Evolutionary conservation across 2,797 vertebrate genomes (phyloP).

Genomic region (Enteromius viviparus): DNA sequence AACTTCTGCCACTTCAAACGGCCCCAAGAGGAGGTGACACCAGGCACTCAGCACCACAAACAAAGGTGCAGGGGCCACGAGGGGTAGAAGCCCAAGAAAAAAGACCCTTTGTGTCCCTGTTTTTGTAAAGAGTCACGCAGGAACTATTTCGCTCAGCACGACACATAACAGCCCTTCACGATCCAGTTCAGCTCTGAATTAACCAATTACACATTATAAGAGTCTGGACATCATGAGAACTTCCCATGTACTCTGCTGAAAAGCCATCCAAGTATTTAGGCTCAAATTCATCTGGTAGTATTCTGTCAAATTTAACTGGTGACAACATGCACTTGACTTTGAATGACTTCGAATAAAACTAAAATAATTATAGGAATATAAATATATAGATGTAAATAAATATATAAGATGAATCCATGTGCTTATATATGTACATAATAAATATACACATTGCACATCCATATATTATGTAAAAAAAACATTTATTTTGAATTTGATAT

Average conservation of each 20-base stretch:
- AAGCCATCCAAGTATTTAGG: not conserved
- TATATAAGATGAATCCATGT: too few relatives aligned
- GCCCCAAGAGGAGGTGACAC: constrained; percentile 70
- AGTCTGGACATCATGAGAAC: not conserved
- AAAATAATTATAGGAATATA: too few relatives aligned
- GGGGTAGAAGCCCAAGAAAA: constrained; percentile 47
- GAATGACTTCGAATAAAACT: not conserved
- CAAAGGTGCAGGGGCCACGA: constrained; percentile 71
- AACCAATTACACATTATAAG: not conserved
- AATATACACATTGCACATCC: too few relatives aligned
- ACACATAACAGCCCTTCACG: not conserved
- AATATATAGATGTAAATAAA: too few relatives aligned
- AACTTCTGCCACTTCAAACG: constrained; percentile 77
- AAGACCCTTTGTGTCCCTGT: constrained; percentile 46
- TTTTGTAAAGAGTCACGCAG: constrained; percentile 40
- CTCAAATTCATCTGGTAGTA: not conserved
- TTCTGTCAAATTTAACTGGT: not conserved
- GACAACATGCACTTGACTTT: not conserved
- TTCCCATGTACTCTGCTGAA: too few relatives aligned
- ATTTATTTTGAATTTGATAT: too few relatives aligned
- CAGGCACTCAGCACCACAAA: constrained; percentile 69
- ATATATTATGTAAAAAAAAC: too few relatives aligned
- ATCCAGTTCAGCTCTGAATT: not conserved
- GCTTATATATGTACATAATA: too few relatives aligned
- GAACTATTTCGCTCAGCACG: constrained; percentile 1